phyloP scores from a whole-genome alignment of 2,113 vertebrate genomes.

The Catagonus wagneri region DNA sequence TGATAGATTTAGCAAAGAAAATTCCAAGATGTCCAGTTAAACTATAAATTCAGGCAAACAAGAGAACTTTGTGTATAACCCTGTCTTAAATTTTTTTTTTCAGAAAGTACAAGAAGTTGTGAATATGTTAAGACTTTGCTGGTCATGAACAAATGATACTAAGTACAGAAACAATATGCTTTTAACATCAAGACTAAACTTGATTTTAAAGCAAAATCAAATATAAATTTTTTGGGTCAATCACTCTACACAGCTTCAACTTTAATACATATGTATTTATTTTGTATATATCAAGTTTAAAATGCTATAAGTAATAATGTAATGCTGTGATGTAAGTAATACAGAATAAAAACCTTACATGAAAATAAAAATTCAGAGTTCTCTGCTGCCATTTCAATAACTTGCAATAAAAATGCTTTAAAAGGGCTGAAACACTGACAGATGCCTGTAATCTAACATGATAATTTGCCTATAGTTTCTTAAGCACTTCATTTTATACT shows the following conservation, averaged over 20 bases:
- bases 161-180: background rate
- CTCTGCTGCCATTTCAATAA: slow-evolving; percentile 30
- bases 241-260: background rate
- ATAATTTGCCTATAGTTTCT: slow-evolving; percentile 60
- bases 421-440: slow-evolving; percentile 55
- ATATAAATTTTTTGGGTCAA: background rate
- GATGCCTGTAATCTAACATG: slow-evolving; percentile 37
- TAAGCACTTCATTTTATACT: slow-evolving; percentile 54
- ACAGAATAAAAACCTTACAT: background rate
- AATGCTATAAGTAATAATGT: background rate
- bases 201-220: background rate
- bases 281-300: background rate
- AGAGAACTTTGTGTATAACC: background rate
- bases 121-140: background rate
- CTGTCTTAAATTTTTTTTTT: background rate
- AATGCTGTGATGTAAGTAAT: background rate
- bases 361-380: slow-evolving; percentile 32
- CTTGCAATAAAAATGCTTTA: slow-evolving; percentile 37
- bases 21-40: background rate
- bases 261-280: background rate
- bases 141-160: background rate
- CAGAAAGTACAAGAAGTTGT: background rate
- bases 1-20: slow-evolving; percentile 1
- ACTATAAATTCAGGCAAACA: background rate
- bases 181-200: background rate